Base-by-base conservation (phyloP, 2,113 vertebrate genomes). In the Dipodomys ordii region DNA sequence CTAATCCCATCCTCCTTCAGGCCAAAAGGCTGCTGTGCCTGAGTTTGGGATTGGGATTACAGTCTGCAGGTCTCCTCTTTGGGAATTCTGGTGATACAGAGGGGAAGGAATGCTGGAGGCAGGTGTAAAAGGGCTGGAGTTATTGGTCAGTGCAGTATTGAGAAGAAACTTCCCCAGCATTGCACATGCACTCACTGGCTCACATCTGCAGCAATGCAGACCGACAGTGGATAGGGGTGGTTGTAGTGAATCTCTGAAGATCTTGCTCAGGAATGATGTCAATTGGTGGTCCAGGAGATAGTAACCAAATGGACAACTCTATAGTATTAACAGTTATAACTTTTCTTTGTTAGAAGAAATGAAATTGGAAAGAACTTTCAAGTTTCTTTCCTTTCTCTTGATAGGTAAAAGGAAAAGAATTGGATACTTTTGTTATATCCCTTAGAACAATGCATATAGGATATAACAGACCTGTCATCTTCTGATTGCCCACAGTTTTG, bases 321-420 rank as follows among this genome's bases (percentile, higher is more conserved):
- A 6, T 7, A 10, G 68, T 2, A 15, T 22, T 23, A 62, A 39
- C 23, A 12, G n/a, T 68, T n/a, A 30, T 39, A 9, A 60, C 73
- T 23, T 35, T 71, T 92, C 87, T 95, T 83, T 81, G 84, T 73
- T 83, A 64, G 57, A 87, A 90, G 86, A 76, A 86, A 72, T 57
- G 60, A 32, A 64, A 32, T 83, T 90, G 49, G 64, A 64, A 82
- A 84, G 57, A 53, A 53, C 32, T n/a, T 15, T 57, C 13, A 4
- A 30, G 32, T 39, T 19, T 62, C 23, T 39, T 20, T 53, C 20
- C 71, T 68, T 7, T 53, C 20, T 67, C 27, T 76, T 86, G 30
- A 53, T 3, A 20, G 18, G 20, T 10, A 62, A 69, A 82, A 68
- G 49, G 68, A 74, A 85, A 19, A 64, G 19, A n/a, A 65, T 16